Base-by-base conservation (phyloP, 1,140 invertebrate species). In the Oscheius sp. region DNA sequence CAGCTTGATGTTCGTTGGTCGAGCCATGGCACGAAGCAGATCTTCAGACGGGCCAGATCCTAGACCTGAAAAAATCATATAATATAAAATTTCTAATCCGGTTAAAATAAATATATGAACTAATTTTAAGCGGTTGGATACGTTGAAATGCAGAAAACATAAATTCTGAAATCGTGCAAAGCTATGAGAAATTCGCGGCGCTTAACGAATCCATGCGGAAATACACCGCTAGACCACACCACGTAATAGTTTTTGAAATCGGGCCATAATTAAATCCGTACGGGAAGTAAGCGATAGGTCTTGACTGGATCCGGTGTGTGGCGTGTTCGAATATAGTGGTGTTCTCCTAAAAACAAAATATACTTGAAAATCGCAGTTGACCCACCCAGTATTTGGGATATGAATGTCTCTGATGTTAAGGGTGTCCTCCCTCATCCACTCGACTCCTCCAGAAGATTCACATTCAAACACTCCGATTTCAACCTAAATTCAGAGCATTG, bases 381-480 rank as follows among this genome's bases (percentile, higher is more conserved):
- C 7, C 0, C 61, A 63, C 61, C 32, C 32, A 63, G 61, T 32
- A 34, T 32, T 63, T 0, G 61, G 32, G 52, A 71, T 61, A 52
- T 71, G 42, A 13, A 61, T 58, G 3, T 71, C 38, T 49, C 58
- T 38, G 23, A 87, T 77, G 52, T 84, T 82, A 62, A 88, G 85
- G 0, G 80, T 95, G 80, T 99, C 96, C 85, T 99, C 96, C n/a
- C 95, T 86, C n/a, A 95, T 89, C 96, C 96, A 99, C 84, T 98
- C 95, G n/a, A 90, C 89, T 13, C 86, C 95, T 68, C 96, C 96
- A 31, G 94, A 96, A 75, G 94, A 96, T 87, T 99, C 96, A 85
- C 96, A 99, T 85, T 99, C 96, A 86, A 96, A 98, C 74, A 99
- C 95, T n/a, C 93, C 92, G 1, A 99, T 92, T 81, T 85, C 93